Evolutionary conservation across 1,140 invertebrate species (phyloP).

Genomic region (Hycleus cichorii): DNA sequence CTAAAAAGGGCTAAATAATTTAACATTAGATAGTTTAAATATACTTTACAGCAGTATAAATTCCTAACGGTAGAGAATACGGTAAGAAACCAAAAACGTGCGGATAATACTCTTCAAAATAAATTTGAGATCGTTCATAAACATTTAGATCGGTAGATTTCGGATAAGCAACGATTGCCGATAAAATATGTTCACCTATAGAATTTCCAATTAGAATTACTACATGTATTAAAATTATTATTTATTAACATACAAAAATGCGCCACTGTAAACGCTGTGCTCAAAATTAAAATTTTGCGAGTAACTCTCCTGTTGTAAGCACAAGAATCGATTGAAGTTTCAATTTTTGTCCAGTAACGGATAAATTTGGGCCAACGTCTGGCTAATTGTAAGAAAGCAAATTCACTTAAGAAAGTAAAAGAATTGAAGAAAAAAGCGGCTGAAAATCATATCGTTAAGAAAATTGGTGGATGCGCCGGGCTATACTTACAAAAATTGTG

Average conservation of each 20-base stretch:
- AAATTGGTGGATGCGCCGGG: too few relatives aligned
- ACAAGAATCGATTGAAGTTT: neutral
- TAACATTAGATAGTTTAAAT: too few relatives aligned
- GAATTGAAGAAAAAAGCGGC: too few relatives aligned
- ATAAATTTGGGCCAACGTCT: slow-evolving; percentile 3
- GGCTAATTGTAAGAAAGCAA: slow-evolving; percentile 2
- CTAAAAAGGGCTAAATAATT: neutral
- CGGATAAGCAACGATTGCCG: neutral
- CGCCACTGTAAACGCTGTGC: too few relatives aligned
- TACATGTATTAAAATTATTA: too few relatives aligned
- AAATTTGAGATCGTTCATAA: neutral
- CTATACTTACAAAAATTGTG: slow-evolving; percentile 1
- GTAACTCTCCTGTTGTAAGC: neutral
- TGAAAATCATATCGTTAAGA: too few relatives aligned
- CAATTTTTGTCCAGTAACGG: neutral
- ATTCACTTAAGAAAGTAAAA: too few relatives aligned
- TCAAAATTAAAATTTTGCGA: neutral
- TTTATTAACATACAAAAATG: too few relatives aligned
- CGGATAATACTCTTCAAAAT: slow-evolving; percentile 1
- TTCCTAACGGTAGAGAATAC: neutral
- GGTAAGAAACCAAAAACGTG: slow-evolving; percentile 3
- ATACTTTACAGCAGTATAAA: slow-evolving; percentile 1
- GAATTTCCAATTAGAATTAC: neutral
- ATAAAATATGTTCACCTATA: slow-evolving; percentile 8
- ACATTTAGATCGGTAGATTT: too few relatives aligned